Evolutionary conservation across 2,888 invertebrate species (phyloP), one percentile per base, ranked within the genome.

Genomic region (Lasioglossum villosulum): DNA sequence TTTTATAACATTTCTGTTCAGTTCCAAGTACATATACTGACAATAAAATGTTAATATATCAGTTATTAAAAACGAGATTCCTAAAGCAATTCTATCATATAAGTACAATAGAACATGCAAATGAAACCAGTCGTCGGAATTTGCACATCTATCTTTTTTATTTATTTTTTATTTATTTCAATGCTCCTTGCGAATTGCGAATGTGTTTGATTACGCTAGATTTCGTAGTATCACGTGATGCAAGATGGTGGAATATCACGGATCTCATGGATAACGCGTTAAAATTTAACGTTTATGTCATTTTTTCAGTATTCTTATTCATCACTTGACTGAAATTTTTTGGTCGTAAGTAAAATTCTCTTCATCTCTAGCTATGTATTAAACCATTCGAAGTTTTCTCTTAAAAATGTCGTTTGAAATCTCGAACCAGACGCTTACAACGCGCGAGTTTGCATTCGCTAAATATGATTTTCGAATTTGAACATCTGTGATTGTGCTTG

Each of bases 361-460:
- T 39, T 23, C 10, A 66, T 73, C 5, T n/a, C n/a, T 52, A 23
- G 39, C 30, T 4, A 39, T 70, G 4, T 72, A 30, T 42, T 30
- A 52, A 23, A 23, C 23, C 14, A 34, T 74, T 42, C 30, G 37
- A 0, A 27, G 19, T 75, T 48, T 0, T 19, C 19, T 52, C 37
- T n/a, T 80, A 56, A 5, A 71, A 70, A 59, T 39, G 48, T 48
- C 27, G 45, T 77, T 76, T 79, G 80, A 78, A 91, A 90, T 88
- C 89, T 92, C 90, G 90, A 92, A 92, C 90, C 91, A 89, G 91
- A 90, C 92, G 90, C 90, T 84, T 74, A 72, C 78, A 88, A 83
- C 81, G 88, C 89, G 90, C 90, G 86, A 90, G 80, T 80, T 70
- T 88, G 78, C 59, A 82, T 73, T 86, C 75, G 78, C 80, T 78